These are phyloP conservation scores for Nothobranchius furzeri DNA, from an alignment of 2,113 vertebrate species.

Conservation along the genomic window DNA sequence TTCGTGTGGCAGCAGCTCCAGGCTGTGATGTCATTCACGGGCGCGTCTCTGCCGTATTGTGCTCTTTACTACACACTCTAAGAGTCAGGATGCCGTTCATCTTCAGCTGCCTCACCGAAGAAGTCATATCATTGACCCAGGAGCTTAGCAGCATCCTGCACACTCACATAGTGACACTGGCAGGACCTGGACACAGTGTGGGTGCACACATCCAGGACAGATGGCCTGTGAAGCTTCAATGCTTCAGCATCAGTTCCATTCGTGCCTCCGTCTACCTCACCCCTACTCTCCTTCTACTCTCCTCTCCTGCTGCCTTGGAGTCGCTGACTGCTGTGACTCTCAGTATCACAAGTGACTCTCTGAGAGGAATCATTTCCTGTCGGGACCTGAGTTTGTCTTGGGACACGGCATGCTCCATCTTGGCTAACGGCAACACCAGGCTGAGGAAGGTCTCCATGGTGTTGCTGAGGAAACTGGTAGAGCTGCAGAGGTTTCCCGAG, in stretches of 20 bases:
- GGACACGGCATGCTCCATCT: constrained; percentile 84
- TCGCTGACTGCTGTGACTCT: constrained; percentile 80
- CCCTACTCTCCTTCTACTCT: constrained; percentile 80
- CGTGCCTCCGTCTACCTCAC: constrained; percentile 80
- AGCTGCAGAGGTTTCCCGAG: constrained; percentile 85
- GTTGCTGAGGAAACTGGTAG: constrained; percentile 81
- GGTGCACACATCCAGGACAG: constrained; percentile 28
- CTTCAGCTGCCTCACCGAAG: constrained; percentile 83
- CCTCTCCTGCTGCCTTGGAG: constrained; percentile 82
- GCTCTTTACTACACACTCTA: constrained; percentile 89
- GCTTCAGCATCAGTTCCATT: constrained; percentile 75
- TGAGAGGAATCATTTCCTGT: constrained; percentile 83
- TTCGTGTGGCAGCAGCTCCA: constrained; percentile 89
- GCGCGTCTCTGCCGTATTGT: constrained; percentile 85
- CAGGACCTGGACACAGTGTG: constrained; percentile 18
- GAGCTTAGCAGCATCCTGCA: constrained; percentile 82
- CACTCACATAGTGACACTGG: constrained; percentile 44
- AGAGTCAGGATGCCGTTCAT: constrained; percentile 84
- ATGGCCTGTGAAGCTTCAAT: constrained; percentile 83
- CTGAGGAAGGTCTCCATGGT: constrained; percentile 79
- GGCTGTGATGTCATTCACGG: constrained; percentile 85
- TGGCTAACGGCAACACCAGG: constrained; percentile 80
- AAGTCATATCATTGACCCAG: constrained; percentile 84
- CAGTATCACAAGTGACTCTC: constrained; percentile 78
- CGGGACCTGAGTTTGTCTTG: constrained; percentile 81